Conservation (phyloP, 2,888 invertebrate species). For the Pristionchus exspectatus region DNA sequence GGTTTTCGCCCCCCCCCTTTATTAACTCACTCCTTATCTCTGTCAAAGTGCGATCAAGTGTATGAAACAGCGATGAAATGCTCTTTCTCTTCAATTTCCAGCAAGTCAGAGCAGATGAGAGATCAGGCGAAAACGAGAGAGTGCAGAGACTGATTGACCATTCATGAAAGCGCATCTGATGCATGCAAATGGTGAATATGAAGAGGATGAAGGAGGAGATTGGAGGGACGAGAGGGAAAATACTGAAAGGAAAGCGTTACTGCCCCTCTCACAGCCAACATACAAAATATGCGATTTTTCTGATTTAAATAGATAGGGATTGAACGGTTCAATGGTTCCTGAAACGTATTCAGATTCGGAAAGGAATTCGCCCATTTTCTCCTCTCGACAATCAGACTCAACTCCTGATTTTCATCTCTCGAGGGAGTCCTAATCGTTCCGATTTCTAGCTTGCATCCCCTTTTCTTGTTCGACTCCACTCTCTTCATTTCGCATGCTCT, state of each 20-base stretch:
- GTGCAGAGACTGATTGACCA: constrained; percentile 36
- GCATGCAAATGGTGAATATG: constrained; percentile 9
- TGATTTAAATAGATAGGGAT: no score
- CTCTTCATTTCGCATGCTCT: not conserved
- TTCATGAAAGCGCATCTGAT: constrained; percentile 32
- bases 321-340: no score
- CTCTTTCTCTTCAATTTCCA: not conserved
- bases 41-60: not conserved
- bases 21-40: not conserved
- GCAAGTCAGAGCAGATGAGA: not conserved
- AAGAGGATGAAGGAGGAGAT: not conserved
- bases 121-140: constrained; percentile 23
- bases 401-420: constrained; percentile 4
- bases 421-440: constrained; percentile 13
- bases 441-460: not conserved
- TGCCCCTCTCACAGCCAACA: no score
- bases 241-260: not conserved
- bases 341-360: no score
- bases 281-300: no score
- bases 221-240: not conserved
- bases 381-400: not conserved
- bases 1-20: not conserved
- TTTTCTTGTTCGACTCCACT: not conserved
- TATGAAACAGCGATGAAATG: not conserved
- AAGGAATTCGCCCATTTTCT: not conserved